Conservation (phyloP, 2,113 vertebrate species). For the Hypanus sabinus region DNA sequence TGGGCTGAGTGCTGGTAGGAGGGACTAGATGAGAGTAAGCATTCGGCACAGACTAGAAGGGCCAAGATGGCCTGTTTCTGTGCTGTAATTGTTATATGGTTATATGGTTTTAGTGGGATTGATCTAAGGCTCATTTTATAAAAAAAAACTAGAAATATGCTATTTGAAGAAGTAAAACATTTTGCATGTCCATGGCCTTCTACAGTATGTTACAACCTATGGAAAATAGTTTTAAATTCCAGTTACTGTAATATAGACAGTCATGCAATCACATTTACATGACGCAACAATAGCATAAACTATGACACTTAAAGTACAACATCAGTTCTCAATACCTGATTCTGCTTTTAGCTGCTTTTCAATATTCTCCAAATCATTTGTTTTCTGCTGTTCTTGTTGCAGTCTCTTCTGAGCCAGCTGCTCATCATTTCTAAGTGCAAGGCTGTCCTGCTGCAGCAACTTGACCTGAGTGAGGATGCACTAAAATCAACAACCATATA, state of each 20-base stretch:
- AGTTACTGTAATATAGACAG: background rate
- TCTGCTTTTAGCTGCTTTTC: slow-evolving; percentile 51
- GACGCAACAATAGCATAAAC: slow-evolving; percentile 8
- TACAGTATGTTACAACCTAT: slow-evolving; percentile 40
- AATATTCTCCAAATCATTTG: slow-evolving; percentile 47
- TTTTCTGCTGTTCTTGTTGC: slow-evolving; percentile 47
- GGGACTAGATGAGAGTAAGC: no score
- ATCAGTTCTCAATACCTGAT: slow-evolving; percentile 48
- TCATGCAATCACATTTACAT: background rate
- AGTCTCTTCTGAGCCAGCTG: slow-evolving; percentile 49
- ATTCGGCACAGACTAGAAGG: no score
- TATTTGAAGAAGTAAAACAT: background rate
- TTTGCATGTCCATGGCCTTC: background rate
- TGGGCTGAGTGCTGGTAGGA: no score
- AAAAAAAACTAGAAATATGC: background rate
- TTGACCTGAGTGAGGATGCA: slow-evolving; percentile 52
- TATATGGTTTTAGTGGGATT: no score
- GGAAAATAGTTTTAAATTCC: background rate
- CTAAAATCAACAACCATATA: background rate
- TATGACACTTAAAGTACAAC: background rate
- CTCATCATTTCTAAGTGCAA: slow-evolving; percentile 46
- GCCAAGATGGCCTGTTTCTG: no score
- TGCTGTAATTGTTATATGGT: no score
- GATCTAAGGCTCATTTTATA: background rate
- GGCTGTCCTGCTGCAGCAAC: slow-evolving; percentile 52